Conservation (phyloP, 2,888 invertebrate species). For the Platycheirus albimanus region DNA sequence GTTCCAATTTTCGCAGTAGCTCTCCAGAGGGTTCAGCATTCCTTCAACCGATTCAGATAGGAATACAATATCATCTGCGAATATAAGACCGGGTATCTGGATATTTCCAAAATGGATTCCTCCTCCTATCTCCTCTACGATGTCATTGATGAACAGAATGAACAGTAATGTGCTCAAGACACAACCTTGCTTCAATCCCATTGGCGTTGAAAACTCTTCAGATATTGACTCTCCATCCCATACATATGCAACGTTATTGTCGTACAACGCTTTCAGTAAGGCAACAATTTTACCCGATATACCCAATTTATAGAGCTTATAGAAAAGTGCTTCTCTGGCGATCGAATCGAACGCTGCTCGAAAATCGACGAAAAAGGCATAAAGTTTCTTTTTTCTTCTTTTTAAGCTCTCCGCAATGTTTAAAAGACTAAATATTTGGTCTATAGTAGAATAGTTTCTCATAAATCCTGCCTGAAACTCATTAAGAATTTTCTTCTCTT, state of each 20-base stretch:
- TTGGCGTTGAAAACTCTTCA: background rate
- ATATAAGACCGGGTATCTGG: background rate
- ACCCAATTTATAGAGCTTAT: background rate
- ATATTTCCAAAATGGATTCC: background rate
- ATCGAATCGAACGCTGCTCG: background rate
- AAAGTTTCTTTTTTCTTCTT: background rate
- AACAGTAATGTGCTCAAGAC: constrained; percentile 3
- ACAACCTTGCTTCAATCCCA: background rate
- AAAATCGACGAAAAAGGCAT: background rate
- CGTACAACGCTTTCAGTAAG: constrained; percentile 2
- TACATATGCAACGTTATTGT: background rate
- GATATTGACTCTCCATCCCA: background rate
- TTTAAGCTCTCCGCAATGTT: background rate
- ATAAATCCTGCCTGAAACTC: background rate
- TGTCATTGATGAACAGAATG: background rate
- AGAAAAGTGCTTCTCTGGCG: background rate
- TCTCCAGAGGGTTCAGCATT: constrained; percentile 2
- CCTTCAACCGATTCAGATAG: constrained; percentile 8
- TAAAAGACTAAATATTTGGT: constrained; percentile 2
- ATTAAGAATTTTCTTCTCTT: background rate
- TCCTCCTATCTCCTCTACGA: background rate
- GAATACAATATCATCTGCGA: constrained; percentile 14
- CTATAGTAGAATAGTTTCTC: background rate
- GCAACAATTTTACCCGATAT: background rate
- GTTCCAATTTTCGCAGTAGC: constrained; percentile 1